Conservation (phyloP, 2,888 invertebrate genomes). For the Microctonus hyperodae region DNA sequence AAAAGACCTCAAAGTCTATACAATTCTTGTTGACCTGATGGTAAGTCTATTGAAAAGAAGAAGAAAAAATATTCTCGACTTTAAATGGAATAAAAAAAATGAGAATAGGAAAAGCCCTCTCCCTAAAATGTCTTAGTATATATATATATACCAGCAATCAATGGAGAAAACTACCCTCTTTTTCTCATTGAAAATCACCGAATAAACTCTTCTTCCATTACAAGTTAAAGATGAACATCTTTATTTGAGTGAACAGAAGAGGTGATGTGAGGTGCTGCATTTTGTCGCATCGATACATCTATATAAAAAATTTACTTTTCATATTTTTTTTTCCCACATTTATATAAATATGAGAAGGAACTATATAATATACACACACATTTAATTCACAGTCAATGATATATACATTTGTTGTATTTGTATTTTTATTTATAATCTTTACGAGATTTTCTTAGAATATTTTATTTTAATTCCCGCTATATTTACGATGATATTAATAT, state of each 20-base stretch:
- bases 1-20: conserved; percentile 24
- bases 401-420: too few species aligned
- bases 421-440: too few species aligned
- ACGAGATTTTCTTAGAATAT: too few species aligned
- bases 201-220: conserved; percentile 39
- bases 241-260: conserved; percentile 27
- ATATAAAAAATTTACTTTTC: neutral
- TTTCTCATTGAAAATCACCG: conserved; percentile 17
- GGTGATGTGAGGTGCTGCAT: neutral
- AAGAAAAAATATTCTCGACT: neutral
- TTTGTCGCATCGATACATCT: conserved; percentile 10
- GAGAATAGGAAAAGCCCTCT: neutral
- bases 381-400: too few species aligned
- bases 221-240: conserved; percentile 27
- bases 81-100: conserved; percentile 7
- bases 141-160: neutral
- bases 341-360: conserved; percentile 2
- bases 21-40: conserved; percentile 19
- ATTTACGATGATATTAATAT: too few species aligned
- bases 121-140: neutral
- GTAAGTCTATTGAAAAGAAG: conserved; percentile 17
- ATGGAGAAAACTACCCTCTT: too few species aligned
- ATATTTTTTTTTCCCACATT: neutral
- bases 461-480: too few species aligned
- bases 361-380: neutral